Conservation (phyloP, 2,888 invertebrate species). For the Drosophila tripunctata region DNA sequence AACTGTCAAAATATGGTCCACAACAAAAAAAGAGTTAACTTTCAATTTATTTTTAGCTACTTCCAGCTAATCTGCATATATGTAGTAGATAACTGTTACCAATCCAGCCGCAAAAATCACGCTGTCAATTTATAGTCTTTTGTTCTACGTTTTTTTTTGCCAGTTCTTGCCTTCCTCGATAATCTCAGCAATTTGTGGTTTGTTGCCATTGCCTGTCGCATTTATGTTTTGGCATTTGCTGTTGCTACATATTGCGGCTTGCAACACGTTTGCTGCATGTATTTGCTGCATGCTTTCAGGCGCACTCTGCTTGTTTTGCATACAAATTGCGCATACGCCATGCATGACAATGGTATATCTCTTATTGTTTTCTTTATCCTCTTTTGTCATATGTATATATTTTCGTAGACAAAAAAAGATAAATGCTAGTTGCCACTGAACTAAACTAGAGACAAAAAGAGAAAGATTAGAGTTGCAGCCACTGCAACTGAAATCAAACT, state of each 20-base stretch:
- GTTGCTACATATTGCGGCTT: slow-evolving; percentile 18
- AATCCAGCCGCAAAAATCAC: background rate
- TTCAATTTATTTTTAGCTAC: slow-evolving; percentile 49
- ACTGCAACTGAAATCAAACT: slow-evolving; percentile 14
- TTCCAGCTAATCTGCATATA: slow-evolving; percentile 19
- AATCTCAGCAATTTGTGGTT: slow-evolving; percentile 25
- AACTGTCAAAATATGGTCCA: slow-evolving; percentile 41
- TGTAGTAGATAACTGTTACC: slow-evolving; percentile 5
- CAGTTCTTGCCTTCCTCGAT: background rate
- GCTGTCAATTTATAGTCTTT: slow-evolving; percentile 13
- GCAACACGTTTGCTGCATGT: slow-evolving; percentile 35
- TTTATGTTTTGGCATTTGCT: slow-evolving; percentile 18
- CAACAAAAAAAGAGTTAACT: slow-evolving; percentile 8
- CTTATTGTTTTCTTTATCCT: slow-evolving; percentile 2
- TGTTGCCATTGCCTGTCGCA: slow-evolving; percentile 22
- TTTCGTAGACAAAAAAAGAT: slow-evolving; percentile 23
- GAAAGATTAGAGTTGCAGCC: slow-evolving; percentile 31
- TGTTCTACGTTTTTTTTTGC: background rate
- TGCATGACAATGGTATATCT: slow-evolving; percentile 51
- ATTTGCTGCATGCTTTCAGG: slow-evolving; percentile 57
- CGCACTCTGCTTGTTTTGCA: slow-evolving; percentile 27
- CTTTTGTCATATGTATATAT: slow-evolving; percentile 8
- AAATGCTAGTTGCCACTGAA: slow-evolving; percentile 33
- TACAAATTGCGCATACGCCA: slow-evolving; percentile 74
- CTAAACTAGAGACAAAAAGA: slow-evolving; percentile 22